Evolutionary conservation across 1,140 invertebrate genomes (phyloP).

Genomic region (Capitella teleta): DNA sequence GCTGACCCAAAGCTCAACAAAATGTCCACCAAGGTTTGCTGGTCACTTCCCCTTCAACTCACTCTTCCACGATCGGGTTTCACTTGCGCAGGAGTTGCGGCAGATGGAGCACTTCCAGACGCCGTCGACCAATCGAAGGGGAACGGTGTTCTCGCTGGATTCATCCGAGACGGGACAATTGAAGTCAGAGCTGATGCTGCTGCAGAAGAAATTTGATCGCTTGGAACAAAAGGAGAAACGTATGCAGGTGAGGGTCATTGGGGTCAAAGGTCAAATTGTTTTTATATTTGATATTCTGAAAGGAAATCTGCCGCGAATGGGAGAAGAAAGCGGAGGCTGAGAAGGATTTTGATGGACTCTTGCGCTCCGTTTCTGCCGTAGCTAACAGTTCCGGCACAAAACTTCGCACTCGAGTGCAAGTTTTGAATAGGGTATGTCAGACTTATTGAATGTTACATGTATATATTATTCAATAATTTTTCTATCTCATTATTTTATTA

Average conservation of each 20-base stretch:
- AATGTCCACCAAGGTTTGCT: constrained; percentile 30
- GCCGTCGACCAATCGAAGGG: constrained; percentile 11
- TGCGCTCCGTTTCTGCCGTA: constrained; percentile 28
- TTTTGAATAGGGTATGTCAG: constrained; percentile 29
- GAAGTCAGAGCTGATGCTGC: constrained; percentile 34
- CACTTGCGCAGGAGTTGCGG: constrained; percentile 25
- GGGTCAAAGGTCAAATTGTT: background rate
- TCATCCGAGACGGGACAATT: constrained; percentile 21
- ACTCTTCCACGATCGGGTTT: background rate
- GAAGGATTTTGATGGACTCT: constrained; percentile 32
- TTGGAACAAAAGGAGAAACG: constrained; percentile 36
- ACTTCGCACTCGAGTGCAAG: constrained; percentile 29
- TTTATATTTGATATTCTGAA: background rate
- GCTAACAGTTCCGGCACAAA: constrained; percentile 34
- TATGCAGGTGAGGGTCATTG: constrained; percentile 26
- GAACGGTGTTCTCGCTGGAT: constrained; percentile 13
- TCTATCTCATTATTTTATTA: background rate
- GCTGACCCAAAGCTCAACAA: constrained; percentile 31
- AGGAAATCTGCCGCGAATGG: constrained; percentile 33
- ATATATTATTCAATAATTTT: background rate
- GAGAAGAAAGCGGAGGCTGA: constrained; percentile 23
- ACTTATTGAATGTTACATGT: background rate
- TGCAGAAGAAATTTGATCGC: constrained; percentile 38
- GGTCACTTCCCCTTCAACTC: background rate
- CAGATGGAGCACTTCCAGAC: constrained; percentile 28